Percentiles rank a stretch among this genome's conserved stretches.
Conservation (phyloP, 2,797 vertebrate species). For the Pangasius sanitwongsei region DNA sequence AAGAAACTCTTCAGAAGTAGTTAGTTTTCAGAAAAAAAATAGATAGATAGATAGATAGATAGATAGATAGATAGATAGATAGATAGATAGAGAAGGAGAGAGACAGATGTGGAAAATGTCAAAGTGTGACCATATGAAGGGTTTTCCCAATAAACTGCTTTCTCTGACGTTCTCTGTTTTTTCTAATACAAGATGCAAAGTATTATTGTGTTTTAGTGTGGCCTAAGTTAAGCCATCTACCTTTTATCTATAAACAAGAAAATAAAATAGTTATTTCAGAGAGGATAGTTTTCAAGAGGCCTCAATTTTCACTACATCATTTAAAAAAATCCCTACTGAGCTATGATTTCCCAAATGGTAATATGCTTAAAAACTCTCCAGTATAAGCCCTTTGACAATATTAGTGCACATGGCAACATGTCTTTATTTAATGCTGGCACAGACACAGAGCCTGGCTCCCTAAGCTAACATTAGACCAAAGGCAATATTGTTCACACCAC, state of each 20-base stretch:
- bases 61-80: background rate
- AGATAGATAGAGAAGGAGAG: background rate
- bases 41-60: background rate
- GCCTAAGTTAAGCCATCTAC: background rate
- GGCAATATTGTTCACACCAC: constrained; percentile 32
- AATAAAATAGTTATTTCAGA: background rate
- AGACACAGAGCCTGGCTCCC: background rate
- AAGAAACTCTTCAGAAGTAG: background rate
- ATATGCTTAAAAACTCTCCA: constrained; percentile 8
- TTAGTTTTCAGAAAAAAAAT: background rate
- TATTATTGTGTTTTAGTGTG: background rate
- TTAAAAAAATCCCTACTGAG: background rate
- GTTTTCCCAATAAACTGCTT: too few relatives aligned
- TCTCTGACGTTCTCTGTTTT: background rate
- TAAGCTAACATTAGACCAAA: constrained; percentile 20
- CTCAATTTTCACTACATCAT: background rate
- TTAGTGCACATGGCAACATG: constrained; percentile 10
- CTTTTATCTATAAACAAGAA: background rate
- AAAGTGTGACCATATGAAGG: too few relatives aligned
- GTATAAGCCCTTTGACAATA: background rate
- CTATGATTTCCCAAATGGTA: background rate
- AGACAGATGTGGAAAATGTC: background rate
- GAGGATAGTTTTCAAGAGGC: background rate
- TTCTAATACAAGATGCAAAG: background rate
- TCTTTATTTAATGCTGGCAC: constrained; percentile 37